Conservation (phyloP, 2,113 vertebrate genomes). For the Cairina moschata region DNA sequence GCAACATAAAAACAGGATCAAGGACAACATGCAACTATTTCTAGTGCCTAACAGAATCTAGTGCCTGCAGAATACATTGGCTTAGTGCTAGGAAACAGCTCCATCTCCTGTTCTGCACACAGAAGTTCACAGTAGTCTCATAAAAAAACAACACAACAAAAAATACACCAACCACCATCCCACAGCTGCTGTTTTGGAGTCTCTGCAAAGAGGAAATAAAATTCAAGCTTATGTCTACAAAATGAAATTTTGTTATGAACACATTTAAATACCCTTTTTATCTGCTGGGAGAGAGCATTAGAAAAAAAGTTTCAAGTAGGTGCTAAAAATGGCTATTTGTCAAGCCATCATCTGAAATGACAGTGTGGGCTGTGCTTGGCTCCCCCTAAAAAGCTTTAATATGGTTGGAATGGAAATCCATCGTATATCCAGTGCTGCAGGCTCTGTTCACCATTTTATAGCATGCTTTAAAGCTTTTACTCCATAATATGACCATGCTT, state of each 20-base stretch:
- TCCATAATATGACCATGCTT: neutral
- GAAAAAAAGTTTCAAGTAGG: neutral
- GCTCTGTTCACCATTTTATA: neutral
- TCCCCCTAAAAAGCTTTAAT: neutral
- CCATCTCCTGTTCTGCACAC: constrained; percentile 75
- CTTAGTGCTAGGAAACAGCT: constrained; percentile 70
- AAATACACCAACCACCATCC: neutral
- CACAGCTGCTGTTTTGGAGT: neutral
- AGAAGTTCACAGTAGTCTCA: neutral
- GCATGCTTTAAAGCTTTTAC: neutral
- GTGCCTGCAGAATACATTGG: neutral
- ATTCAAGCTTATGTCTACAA: neutral
- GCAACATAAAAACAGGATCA: neutral
- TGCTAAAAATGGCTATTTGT: neutral
- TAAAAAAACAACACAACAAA: neutral
- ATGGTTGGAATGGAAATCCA: neutral
- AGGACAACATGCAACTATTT: neutral
- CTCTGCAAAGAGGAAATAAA: neutral
- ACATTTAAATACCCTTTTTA: neutral
- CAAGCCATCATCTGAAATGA: neutral
- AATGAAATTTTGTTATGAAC: neutral
- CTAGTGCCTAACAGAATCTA: neutral
- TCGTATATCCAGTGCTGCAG: rapidly evolving
- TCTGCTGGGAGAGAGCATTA: neutral
- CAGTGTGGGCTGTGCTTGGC: neutral